Evolutionary conservation across 1,140 invertebrate species (phyloP).

Genomic region (Magallana gigas): DNA sequence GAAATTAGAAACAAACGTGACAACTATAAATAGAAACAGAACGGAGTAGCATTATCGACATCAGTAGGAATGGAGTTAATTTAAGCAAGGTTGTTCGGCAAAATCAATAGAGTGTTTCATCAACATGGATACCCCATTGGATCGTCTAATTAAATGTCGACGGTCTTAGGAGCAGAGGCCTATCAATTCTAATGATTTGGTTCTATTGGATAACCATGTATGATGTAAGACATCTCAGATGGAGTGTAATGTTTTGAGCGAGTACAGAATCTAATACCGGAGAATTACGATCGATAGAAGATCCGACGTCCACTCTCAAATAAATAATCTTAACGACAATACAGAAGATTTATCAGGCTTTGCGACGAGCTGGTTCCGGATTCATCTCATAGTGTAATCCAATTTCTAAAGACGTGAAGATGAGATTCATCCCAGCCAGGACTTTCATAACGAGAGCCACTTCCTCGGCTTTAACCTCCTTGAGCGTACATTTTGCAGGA

Average conservation of each 20-base stretch:
- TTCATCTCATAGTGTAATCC: not conserved
- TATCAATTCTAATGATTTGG: not conserved
- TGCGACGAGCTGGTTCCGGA: not conserved
- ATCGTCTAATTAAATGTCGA: conserved; percentile 23
- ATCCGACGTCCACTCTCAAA: not conserved
- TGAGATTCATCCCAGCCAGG: not conserved
- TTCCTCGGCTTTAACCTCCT: no score
- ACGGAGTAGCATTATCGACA: not conserved
- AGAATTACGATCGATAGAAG: not conserved
- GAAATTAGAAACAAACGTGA: no score
- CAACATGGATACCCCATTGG: conserved; percentile 10
- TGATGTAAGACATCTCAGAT: conserved; percentile 13
- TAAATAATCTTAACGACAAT: conserved; percentile 25
- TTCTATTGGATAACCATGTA: not conserved
- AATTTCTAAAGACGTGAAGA: not conserved
- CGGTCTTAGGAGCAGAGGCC: not conserved
- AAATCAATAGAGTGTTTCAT: conserved; percentile 16
- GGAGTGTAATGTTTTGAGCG: not conserved
- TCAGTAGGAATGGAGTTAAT: not conserved
- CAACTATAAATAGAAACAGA: not conserved
- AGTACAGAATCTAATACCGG: conserved; percentile 2
- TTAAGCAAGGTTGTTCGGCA: not conserved
- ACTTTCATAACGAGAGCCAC: no score
- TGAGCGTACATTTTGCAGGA: no score
- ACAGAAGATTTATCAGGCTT: conserved; percentile 17